phyloP scores from a whole-genome alignment of 30 jellyfish, hydroid and myxozoan genomes.

The Aurelia aurita region DNA sequence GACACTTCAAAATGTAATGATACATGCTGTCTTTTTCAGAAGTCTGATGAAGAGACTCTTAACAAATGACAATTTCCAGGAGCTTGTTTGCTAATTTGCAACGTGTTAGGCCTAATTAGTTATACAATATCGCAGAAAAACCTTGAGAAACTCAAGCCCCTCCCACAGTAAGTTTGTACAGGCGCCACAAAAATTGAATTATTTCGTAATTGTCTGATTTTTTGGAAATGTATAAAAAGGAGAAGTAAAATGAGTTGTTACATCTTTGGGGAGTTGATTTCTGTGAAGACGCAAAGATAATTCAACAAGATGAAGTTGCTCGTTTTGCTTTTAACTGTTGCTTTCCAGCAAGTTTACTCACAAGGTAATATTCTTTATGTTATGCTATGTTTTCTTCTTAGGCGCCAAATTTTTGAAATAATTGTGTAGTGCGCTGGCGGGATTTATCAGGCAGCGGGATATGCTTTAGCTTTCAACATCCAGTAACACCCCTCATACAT shows the following conservation, averaged over 20 bases:
- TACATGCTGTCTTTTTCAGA: no score
- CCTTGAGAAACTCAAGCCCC: neutral
- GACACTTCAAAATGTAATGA: no score
- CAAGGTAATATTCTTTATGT: neutral
- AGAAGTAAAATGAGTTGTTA: neutral
- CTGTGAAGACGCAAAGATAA: neutral
- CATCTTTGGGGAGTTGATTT: neutral
- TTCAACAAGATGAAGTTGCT: neutral
- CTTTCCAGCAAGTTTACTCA: conserved; percentile 19
- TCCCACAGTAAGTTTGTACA: neutral
- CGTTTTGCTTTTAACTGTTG: conserved; percentile 12
- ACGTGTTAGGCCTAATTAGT: no score
- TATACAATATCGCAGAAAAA: neutral
- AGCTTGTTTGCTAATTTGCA: no score
- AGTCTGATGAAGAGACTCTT: no score
- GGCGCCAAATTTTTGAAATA: no score
- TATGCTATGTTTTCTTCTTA: neutral
- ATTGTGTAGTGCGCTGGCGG: no score
- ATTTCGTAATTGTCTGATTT: neutral
- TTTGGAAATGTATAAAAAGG: conserved; percentile 9
- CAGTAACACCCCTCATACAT: no score
- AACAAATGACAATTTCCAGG: no score
- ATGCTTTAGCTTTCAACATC: no score
- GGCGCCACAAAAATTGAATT: neutral
- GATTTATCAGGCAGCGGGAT: no score